Percentiles rank a stretch among this genome's conserved stretches.
phyloP scores from a whole-genome alignment of 2,113 vertebrate species.

The Cynocephalus volans region DNA sequence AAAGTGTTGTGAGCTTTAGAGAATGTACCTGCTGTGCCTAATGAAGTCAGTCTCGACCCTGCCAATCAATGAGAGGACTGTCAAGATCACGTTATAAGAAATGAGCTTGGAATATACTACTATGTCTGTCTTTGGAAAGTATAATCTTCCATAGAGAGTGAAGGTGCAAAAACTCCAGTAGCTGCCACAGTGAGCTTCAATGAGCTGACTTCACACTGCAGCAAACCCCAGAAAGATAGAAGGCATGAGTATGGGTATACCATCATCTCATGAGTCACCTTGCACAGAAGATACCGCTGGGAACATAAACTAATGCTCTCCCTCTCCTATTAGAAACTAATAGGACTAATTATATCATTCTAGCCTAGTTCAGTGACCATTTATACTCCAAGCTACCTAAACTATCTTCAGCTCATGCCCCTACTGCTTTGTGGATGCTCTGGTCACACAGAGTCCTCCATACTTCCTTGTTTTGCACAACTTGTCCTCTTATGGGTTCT shows the following conservation, averaged over 20 bases:
- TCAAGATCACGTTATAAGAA: background rate
- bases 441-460: background rate
- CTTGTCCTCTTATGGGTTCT: background rate
- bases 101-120: background rate
- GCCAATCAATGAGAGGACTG: background rate
- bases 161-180: too few relatives aligned
- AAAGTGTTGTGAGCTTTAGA: background rate
- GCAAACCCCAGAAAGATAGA: too few relatives aligned
- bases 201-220: too few relatives aligned
- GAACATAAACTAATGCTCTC: too few relatives aligned
- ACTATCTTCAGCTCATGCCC: background rate
- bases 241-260: too few relatives aligned
- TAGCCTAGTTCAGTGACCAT: background rate
- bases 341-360: background rate
- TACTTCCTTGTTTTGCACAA: background rate
- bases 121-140: background rate
- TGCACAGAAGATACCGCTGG: too few relatives aligned
- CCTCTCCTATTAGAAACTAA: background rate
- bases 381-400: background rate
- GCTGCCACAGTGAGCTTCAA: too few relatives aligned
- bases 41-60: background rate
- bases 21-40: background rate
- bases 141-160: too few relatives aligned
- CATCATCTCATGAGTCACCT: too few relatives aligned
- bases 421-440: background rate